Base-by-base conservation (phyloP, 1,140 invertebrate genomes). In the Heliothis subflexa region DNA sequence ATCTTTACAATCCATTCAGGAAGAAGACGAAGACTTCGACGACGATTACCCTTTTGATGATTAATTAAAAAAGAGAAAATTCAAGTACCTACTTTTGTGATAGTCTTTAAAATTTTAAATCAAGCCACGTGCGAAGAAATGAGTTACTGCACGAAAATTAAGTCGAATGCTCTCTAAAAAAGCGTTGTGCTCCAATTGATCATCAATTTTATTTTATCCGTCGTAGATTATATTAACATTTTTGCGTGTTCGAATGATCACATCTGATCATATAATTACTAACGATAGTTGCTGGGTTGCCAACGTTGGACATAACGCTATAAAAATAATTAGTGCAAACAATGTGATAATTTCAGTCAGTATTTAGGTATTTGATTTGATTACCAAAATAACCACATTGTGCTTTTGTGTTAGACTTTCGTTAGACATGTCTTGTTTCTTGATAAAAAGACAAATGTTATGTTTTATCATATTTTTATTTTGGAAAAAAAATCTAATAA, bases 1-100 rank as follows among this genome's bases (percentile, higher is more conserved):
- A 9, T 52, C 64, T 10, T 61, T 92, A n/a, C 78, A 80, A 50
- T 80, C 84, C 2, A 92, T 93, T 45, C 77, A 74, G 68, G 91
- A 93, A 81, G 90, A 89, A 71, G 83, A 90, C 16, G 89, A 88
- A 64, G 85, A 88, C 70, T 83, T 87, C 70, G 89, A 93, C 61
- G 55, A 59, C 13, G 11, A 21, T 13, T 91, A 91, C 83, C 88
- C 89, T 4, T 88, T 92, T 73, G 83, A 91, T 74, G 77, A 82
- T 75, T 91, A 68, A 72, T 74, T 76, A 62, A 16, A 70, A 0
- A 59, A 57, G 11, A 33, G 5, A 50, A 25, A 10, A 2, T n/a
- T n/a, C 3, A 18, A 11, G 40, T 59, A 66, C n/a, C n/a, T n/a
- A n/a, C 49, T 55, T 59, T 52, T 59, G 40, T 33, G 68, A 49